A percentile compares a stretch with the other conserved stretches of the same genome.
These are phyloP conservation scores for Anorthoa munda DNA, from an alignment of 2,888 invertebrate species.

Conservation along the genomic window DNA sequence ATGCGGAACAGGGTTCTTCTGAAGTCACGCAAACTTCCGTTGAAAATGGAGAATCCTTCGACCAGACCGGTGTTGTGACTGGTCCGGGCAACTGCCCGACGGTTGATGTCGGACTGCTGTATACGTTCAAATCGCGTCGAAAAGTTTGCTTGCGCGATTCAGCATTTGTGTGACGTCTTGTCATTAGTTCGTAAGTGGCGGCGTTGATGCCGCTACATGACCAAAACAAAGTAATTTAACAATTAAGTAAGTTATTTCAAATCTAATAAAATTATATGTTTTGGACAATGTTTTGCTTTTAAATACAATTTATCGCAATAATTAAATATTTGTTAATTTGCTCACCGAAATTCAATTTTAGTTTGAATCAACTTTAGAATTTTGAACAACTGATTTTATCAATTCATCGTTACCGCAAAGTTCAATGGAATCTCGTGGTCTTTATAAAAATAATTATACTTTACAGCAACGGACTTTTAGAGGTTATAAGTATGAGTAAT, in stretches of 20 bases:
- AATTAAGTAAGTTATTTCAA: background rate
- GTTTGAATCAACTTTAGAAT: constrained; percentile 35
- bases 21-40: too few relatives aligned
- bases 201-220: too few relatives aligned
- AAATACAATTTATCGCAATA: background rate
- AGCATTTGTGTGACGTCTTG: too few relatives aligned
- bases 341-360: constrained; percentile 44
- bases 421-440: constrained; percentile 47
- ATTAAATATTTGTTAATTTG: constrained; percentile 28
- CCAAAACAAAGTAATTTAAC: background rate
- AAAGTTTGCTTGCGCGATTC: too few relatives aligned
- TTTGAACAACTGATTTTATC: constrained; percentile 44
- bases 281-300: background rate
- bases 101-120: too few relatives aligned
- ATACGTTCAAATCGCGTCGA: too few relatives aligned
- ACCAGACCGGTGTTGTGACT: too few relatives aligned
- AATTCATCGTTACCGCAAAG: constrained; percentile 40
- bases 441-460: constrained; percentile 56
- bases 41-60: too few relatives aligned
- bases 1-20: too few relatives aligned
- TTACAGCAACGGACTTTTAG: constrained; percentile 49
- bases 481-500: constrained; percentile 60
- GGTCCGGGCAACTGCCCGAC: too few relatives aligned
- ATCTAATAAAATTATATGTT: background rate
- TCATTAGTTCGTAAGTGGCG: too few relatives aligned